These are phyloP conservation scores for Aegithalos caudatus DNA, from an alignment of 2,113 vertebrate genomes.

Conservation along the genomic window DNA sequence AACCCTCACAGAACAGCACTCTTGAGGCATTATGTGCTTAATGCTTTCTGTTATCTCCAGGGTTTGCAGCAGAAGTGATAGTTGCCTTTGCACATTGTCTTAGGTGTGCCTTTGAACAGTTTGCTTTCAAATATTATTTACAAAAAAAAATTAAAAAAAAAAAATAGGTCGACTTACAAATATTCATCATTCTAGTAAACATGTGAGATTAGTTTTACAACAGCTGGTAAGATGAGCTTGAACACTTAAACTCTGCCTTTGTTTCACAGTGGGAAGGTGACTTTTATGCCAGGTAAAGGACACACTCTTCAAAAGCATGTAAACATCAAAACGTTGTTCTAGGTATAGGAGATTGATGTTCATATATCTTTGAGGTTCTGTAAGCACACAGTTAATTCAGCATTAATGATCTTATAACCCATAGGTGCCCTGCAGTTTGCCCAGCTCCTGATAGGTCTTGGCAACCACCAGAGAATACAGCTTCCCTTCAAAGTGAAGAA, in stretches of 20 bases:
- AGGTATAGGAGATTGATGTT: not conserved
- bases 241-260: not conserved
- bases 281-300: not conserved
- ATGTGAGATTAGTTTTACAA: not conserved
- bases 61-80: not conserved
- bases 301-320: not conserved
- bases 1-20: not conserved
- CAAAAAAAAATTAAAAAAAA: not conserved
- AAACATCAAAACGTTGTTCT: not conserved
- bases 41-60: not conserved
- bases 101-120: not conserved
- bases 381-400: not conserved
- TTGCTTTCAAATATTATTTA: not conserved
- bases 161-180: not conserved
- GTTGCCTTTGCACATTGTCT: not conserved
- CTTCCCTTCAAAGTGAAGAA: not conserved
- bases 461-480: not conserved
- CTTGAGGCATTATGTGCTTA: not conserved
- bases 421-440: not conserved
- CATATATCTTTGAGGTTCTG: not conserved
- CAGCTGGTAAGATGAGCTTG: not conserved
- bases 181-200: not conserved
- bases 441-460: not conserved
- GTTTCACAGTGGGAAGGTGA: not conserved
- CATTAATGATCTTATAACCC: not conserved